phyloP scores from a whole-genome alignment of 2,113 vertebrate species.

The Tiliqua scincoides region DNA sequence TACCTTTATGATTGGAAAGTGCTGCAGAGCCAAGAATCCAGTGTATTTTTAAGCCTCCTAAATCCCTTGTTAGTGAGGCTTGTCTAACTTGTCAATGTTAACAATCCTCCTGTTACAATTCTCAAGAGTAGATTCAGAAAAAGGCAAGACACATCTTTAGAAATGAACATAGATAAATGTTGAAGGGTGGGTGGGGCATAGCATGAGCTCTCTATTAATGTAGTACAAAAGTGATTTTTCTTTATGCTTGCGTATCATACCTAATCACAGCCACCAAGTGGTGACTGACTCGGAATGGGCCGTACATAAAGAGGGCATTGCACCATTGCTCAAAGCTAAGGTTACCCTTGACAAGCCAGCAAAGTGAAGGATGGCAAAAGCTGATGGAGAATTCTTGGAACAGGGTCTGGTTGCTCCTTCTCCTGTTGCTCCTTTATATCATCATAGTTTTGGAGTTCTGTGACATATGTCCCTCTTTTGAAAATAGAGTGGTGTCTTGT shows the following conservation, averaged over 20 bases:
- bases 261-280: constrained; percentile 8
- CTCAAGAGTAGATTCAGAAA: constrained; percentile 47
- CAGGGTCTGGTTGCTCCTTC: not conserved
- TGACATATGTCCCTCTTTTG: not conserved
- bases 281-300: not conserved
- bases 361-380: not conserved
- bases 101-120: constrained; percentile 36
- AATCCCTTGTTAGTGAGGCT: constrained; percentile 43
- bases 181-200: constrained; percentile 17
- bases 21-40: constrained; percentile 36
- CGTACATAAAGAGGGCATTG: no score
- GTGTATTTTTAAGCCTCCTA: constrained; percentile 43
- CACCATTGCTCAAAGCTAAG: no score
- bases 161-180: constrained; percentile 20
- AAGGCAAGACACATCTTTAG: constrained; percentile 31
- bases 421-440: not conserved
- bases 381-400: not conserved
- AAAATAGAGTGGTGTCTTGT: not conserved
- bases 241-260: not conserved
- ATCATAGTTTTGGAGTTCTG: not conserved
- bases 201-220: constrained; percentile 28
- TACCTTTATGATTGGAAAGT: constrained; percentile 52
- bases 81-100: constrained; percentile 40
- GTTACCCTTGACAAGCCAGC: not conserved
- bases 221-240: constrained; percentile 9